A percentile compares a stretch with the other conserved stretches of the same genome.
Evolutionary conservation across 1,140 invertebrate genomes (phyloP).

Genomic region (Plodia interpunctella): DNA sequence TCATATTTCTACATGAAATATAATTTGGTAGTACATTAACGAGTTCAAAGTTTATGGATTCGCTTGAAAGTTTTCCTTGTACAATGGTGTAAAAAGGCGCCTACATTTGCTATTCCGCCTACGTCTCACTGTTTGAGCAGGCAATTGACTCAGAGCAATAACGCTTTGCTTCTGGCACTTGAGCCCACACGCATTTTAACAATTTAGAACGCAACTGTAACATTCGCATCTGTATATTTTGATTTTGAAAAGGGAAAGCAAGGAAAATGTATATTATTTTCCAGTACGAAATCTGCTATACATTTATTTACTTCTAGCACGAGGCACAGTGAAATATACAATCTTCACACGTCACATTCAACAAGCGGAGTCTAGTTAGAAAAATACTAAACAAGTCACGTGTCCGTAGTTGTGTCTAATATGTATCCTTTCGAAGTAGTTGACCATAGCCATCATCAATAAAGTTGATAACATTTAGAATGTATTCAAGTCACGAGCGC

Average conservation of each 20-base stretch:
- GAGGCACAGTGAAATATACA: no score
- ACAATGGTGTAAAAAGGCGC: slow-evolving; percentile 25
- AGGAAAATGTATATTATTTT: no score
- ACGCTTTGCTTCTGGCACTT: slow-evolving; percentile 31
- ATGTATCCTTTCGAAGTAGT: no score
- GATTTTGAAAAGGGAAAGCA: background rate
- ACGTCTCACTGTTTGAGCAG: slow-evolving; percentile 32
- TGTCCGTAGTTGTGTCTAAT: no score
- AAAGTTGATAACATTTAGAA: background rate
- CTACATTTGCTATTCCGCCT: slow-evolving; percentile 36
- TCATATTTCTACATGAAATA: background rate
- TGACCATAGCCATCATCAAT: background rate
- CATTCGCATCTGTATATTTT: background rate
- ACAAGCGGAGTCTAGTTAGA: no score
- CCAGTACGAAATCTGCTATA: no score
- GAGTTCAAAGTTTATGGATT: slow-evolving; percentile 2
- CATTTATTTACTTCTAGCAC: no score
- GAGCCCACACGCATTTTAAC: slow-evolving; percentile 14
- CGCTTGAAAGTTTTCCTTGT: slow-evolving; percentile 11
- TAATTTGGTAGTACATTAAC: background rate
- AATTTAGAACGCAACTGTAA: slow-evolving; percentile 10
- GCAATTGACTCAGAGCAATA: slow-evolving; percentile 35
- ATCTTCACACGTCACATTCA: no score
- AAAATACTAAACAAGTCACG: no score
- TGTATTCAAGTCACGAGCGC: slow-evolving; percentile 2